Evolutionary conservation across 2,797 vertebrate genomes (phyloP).

Genomic region (Anas capensis): DNA sequence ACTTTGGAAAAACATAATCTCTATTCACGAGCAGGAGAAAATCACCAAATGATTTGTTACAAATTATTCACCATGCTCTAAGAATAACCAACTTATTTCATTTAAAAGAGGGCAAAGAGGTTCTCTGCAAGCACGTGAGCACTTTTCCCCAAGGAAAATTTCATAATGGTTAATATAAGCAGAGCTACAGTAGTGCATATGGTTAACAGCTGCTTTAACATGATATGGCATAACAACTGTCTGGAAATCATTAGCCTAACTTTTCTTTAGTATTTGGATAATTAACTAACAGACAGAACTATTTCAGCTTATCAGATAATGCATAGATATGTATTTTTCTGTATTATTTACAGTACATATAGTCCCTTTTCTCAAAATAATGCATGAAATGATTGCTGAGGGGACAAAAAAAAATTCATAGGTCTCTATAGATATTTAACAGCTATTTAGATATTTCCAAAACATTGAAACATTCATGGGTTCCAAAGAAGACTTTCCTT

Average conservation of each 20-base stretch:
- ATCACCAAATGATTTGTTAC: conserved; percentile 57
- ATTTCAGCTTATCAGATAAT: conserved; percentile 62
- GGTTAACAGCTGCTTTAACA: conserved; percentile 74
- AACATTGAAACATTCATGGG: conserved; percentile 30
- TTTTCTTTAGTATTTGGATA: conserved; percentile 60
- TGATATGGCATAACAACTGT: conserved; percentile 58
- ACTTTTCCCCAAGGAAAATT: conserved; percentile 57
- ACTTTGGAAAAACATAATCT: not conserved
- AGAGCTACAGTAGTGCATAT: conserved; percentile 73
- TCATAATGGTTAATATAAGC: conserved; percentile 63
- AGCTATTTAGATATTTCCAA: conserved; percentile 59
- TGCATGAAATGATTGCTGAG: not conserved
- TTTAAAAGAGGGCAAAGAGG: conserved; percentile 48
- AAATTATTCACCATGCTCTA: conserved; percentile 38
- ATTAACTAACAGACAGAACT: conserved; percentile 63
- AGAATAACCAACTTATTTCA: conserved; percentile 51
- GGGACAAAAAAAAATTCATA: not conserved
- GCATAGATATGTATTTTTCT: not conserved
- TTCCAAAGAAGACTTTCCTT: conserved; percentile 54
- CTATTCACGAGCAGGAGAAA: not conserved
- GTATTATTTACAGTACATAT: conserved; percentile 30
- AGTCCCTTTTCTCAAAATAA: conserved; percentile 40
- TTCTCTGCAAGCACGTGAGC: conserved; percentile 38
- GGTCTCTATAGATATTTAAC: conserved; percentile 45
- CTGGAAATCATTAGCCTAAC: conserved; percentile 70